Percentiles rank a stretch among this genome's conserved stretches.
phyloP scores from a whole-genome alignment of 2,113 vertebrate species.

The Neodontobutis hainanensis region DNA sequence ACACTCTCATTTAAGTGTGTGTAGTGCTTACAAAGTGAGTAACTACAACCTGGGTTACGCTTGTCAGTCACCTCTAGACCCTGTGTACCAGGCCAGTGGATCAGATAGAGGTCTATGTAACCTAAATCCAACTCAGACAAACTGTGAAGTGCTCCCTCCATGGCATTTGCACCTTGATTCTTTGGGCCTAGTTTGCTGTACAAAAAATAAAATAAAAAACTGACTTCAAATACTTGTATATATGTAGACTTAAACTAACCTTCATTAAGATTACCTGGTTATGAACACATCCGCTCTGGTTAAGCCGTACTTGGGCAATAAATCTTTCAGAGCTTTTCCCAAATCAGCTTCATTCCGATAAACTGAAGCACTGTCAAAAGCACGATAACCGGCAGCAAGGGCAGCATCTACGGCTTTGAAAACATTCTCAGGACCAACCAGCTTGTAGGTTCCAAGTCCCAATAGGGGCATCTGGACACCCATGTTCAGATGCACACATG shows the following conservation, averaged over 20 bases:
- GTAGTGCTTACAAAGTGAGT: too few relatives aligned
- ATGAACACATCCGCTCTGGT: conserved; percentile 79
- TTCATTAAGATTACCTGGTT: conserved; percentile 64
- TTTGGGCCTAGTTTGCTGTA: conserved; percentile 79
- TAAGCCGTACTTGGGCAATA: conserved; percentile 79
- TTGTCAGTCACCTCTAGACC: conserved; percentile 72
- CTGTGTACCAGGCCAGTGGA: conserved; percentile 87
- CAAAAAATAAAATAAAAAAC: neutral
- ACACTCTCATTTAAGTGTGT: neutral
- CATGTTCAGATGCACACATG: conserved; percentile 72
- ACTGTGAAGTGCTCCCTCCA: conserved; percentile 74
- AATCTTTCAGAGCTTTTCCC: conserved; percentile 71
- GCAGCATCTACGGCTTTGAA: conserved; percentile 75
- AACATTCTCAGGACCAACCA: conserved; percentile 65
- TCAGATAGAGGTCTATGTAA: conserved; percentile 84
- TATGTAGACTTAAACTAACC: too few relatives aligned
- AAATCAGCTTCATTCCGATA: conserved; percentile 81
- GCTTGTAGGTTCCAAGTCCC: conserved; percentile 83
- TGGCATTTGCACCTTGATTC: conserved; percentile 75
- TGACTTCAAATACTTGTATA: neutral
- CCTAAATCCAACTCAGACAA: conserved; percentile 74
- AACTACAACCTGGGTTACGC: conserved; percentile 61
- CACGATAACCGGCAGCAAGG: conserved; percentile 77
- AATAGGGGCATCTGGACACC: conserved; percentile 80
- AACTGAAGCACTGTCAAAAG: conserved; percentile 83